phyloP scores from a whole-genome alignment of 2,797 vertebrate genomes.

The Odontamblyopus rebecca region DNA sequence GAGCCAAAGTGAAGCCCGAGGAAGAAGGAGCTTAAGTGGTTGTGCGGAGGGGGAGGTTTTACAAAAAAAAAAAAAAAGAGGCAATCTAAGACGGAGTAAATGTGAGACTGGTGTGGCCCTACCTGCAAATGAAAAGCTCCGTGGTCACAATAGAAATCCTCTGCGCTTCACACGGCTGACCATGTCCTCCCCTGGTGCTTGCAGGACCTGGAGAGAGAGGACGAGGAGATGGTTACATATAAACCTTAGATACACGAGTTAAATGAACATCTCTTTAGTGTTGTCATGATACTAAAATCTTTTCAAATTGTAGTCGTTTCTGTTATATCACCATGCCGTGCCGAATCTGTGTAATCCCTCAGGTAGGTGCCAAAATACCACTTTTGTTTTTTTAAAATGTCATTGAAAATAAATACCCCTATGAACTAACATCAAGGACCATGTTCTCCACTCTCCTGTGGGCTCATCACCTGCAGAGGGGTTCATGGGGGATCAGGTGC shows the following conservation, averaged over 20 bases:
- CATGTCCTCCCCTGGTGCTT: slow-evolving; percentile 7
- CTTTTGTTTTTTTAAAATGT: too few relatives aligned
- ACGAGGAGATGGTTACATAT: neutral
- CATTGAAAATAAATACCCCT: too few relatives aligned
- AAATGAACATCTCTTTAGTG: too few relatives aligned
- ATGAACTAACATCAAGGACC: too few relatives aligned
- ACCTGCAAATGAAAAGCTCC: slow-evolving; percentile 33
- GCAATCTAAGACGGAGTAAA: slow-evolving; percentile 22
- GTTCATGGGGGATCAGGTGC: too few relatives aligned
- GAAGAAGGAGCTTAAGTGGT: slow-evolving; percentile 32
- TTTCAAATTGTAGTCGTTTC: too few relatives aligned
- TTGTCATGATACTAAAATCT: too few relatives aligned
- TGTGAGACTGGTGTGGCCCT: slow-evolving; percentile 17
- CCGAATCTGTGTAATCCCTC: too few relatives aligned
- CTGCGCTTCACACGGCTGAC: neutral
- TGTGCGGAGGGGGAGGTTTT: neutral
- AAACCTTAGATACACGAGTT: neutral
- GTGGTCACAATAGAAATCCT: slow-evolving; percentile 16
- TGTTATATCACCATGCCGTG: too few relatives aligned
- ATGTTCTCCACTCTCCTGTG: too few relatives aligned
- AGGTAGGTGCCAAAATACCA: too few relatives aligned
- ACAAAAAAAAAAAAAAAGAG: slow-evolving; percentile 1
- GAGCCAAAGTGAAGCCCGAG: slow-evolving; percentile 24
- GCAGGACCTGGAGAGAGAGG: slow-evolving; percentile 13
- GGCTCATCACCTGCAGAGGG: too few relatives aligned